A percentile compares a stretch with the other conserved stretches of the same genome.
Evolutionary conservation across 2,113 vertebrate species (phyloP).

Genomic region (Tympanuchus pallidicinctus): DNA sequence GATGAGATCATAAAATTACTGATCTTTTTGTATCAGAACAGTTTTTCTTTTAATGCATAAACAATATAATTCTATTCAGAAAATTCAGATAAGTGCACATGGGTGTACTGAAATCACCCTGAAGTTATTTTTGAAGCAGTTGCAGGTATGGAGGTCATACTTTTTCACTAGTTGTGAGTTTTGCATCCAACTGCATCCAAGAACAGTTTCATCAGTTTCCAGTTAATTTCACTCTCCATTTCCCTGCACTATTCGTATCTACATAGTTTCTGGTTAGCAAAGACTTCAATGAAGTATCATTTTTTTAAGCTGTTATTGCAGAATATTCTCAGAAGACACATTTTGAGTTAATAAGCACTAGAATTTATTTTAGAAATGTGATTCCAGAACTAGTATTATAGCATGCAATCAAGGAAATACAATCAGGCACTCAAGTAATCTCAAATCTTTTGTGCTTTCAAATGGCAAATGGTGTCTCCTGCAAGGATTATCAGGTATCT

Average conservation of each 20-base stretch:
- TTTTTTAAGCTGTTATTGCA: not conserved
- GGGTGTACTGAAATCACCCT: not conserved
- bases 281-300: not conserved
- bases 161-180: not conserved
- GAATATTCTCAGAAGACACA: not conserved
- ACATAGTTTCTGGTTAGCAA: not conserved
- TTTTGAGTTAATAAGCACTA: not conserved
- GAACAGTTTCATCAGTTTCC: not conserved
- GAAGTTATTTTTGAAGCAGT: not conserved
- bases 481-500: not conserved
- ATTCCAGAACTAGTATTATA: not conserved
- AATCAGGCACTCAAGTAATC: not conserved
- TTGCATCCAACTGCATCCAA: not conserved
- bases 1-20: not conserved
- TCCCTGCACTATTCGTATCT: not conserved
- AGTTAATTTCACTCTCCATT: conserved; percentile 51
- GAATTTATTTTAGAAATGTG: not conserved
- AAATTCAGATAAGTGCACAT: not conserved
- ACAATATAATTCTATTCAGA: not conserved
- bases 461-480: not conserved
- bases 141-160: rapidly evolving
- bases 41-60: not conserved
- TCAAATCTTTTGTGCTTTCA: not conserved
- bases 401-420: not conserved
- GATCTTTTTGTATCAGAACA: not conserved